Percentiles rank a stretch among this genome's conserved stretches.
Evolutionary conservation across 2,888 invertebrate species (phyloP).

Genomic region (Pseudanteris insignis): DNA sequence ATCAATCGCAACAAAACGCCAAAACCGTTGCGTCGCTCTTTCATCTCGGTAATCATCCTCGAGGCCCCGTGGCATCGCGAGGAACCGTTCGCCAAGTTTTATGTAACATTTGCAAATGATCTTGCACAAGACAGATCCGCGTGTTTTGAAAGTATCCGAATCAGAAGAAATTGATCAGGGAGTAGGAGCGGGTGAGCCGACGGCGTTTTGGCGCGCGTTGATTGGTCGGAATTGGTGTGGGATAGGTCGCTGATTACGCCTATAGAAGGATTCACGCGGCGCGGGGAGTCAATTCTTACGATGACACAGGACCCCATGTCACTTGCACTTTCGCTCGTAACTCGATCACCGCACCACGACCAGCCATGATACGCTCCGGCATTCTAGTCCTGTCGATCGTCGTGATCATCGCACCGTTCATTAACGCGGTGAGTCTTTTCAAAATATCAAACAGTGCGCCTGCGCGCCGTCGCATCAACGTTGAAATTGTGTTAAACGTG

Average conservation of each 20-base stretch:
- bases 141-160: conserved; percentile 40
- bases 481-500: no score
- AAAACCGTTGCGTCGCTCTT: not conserved
- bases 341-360: conserved; percentile 21
- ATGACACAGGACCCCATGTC: conserved; percentile 41
- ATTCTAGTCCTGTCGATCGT: conserved; percentile 11
- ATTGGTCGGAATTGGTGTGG: conserved; percentile 42
- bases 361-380: conserved; percentile 20
- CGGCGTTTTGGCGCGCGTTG: conserved; percentile 30
- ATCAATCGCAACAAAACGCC: no score
- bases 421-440: conserved; percentile 26
- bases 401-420: conserved; percentile 8
- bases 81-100: conserved; percentile 18
- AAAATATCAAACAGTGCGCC: no score
- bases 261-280: conserved; percentile 39
- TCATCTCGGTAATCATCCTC: no score
- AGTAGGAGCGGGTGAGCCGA: conserved; percentile 23
- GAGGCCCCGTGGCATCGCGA: no score
- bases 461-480: no score
- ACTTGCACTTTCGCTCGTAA: conserved; percentile 39
- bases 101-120: conserved; percentile 35
- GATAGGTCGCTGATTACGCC: conserved; percentile 42
- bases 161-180: conserved; percentile 37
- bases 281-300: conserved; percentile 39
- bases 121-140: conserved; percentile 38